Evolutionary conservation across 2,797 vertebrate genomes (phyloP), one percentile per base, ranked within the genome.

Genomic region (Molossus molossus): DNA sequence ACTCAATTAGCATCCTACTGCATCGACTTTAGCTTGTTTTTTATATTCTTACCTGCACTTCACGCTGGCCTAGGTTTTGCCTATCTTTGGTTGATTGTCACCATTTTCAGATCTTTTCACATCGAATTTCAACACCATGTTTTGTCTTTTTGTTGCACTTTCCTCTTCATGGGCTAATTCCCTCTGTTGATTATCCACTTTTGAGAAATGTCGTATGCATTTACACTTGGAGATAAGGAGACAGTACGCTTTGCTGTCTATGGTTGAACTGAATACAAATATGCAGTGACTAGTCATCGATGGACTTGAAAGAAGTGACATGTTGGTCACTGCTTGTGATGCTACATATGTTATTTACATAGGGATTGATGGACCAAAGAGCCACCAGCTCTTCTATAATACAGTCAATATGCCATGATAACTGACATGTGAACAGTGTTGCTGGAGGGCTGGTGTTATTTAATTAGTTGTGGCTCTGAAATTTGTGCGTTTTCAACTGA

Each of bases 381-480:
- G 40, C 25, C 18, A 29, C 25, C 13, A 29, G 40, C n/a, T 45
- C 13, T 79, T 84, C 70, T 9, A 6, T 55, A 73, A 55, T 72
- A 70, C 7, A 58, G 20, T 83, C 83, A 83, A 83, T 17, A 21
- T 29, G 50, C 29, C 0, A 9, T 13, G 8, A 72, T 33, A 82
- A 48, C 14, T 87, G n/a, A 94, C 76, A 92, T 92, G 60, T 76
- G 37, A 76, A 80, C 23, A 58, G 33, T 64, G 29, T 64, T 86
- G 7, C 83, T 79, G 60, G 23, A 55, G 1, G 15, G 62, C 8
- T 75, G 25, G 13, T 73, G 4, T 64, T 73, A 72, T 33, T 29
- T 77, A 48, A 77, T 25, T 92, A 13, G 60, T 55, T 82, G 9
- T 73, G 25, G 14, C 75, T 91, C 64, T 95, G 70, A 69, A 83